These are phyloP conservation scores for Anguilla megastoma DNA, from an alignment of 2,797 vertebrate genomes.

Conservation along the genomic window DNA sequence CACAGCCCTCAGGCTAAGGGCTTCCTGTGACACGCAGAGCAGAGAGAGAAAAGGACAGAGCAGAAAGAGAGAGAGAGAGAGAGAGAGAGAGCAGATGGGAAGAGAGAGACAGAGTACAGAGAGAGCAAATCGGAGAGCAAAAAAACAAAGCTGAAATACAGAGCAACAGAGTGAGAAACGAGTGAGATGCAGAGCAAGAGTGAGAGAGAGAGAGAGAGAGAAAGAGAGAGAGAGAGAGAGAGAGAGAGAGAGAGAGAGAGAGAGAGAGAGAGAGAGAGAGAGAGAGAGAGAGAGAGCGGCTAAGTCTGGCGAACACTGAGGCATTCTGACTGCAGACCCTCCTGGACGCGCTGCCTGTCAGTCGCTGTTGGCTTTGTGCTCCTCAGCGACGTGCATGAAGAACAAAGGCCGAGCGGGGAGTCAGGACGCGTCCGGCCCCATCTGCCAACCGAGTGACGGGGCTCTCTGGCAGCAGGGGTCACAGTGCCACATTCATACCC, in stretches of 20 bases:
- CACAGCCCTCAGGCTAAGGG: neutral
- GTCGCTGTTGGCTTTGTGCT: conserved; percentile 55
- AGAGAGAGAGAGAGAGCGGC: neutral
- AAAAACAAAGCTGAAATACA: neutral
- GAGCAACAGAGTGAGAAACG: neutral
- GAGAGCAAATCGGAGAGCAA: neutral
- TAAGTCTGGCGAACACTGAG: neutral
- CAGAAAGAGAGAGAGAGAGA: neutral
- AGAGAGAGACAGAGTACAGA: conserved; percentile 3
- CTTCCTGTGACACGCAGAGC: neutral
- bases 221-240: conserved; percentile 41
- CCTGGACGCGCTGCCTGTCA: conserved; percentile 47
- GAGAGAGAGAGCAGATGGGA: conserved; percentile 5
- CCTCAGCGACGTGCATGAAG: conserved; percentile 59
- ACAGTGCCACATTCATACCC: conserved; percentile 59
- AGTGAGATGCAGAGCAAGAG: neutral
- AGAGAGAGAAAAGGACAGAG: neutral
- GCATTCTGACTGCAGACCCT: conserved; percentile 1
- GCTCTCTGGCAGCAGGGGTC: conserved; percentile 67
- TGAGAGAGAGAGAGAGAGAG: conserved; percentile 25
- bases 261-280: neutral
- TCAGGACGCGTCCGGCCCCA: conserved; percentile 73
- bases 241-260: conserved; percentile 30
- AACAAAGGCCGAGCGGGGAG: conserved; percentile 65
- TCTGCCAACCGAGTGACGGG: conserved; percentile 63